Percentiles rank a stretch among this genome's conserved stretches.
Evolutionary conservation across 1,140 invertebrate genomes (phyloP).

Genomic region (Rhopalosiphum padi): DNA sequence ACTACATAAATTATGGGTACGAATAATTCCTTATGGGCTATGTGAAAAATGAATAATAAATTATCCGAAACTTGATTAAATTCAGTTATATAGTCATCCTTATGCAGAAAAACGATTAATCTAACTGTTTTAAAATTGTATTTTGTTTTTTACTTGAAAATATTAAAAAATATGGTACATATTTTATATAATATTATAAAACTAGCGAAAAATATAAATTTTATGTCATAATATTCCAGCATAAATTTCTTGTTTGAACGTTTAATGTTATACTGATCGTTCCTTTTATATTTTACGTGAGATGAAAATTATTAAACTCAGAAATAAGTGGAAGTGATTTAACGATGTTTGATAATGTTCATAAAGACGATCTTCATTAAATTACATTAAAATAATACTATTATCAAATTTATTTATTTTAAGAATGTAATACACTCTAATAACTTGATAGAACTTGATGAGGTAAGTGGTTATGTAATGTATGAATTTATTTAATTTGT

Average conservation of each 20-base stretch:
- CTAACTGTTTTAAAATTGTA: constrained; percentile 4
- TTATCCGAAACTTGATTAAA: constrained; percentile 17
- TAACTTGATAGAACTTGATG: background rate
- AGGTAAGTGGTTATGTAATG: background rate
- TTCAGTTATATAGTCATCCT: background rate
- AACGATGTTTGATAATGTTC: background rate
- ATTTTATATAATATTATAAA: background rate
- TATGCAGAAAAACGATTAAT: background rate
- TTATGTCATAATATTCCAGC: background rate
- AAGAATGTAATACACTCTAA: background rate
- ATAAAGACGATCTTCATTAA: background rate
- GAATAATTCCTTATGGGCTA: constrained; percentile 7
- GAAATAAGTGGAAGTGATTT: background rate
- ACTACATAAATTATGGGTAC: background rate
- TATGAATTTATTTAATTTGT: too few relatives aligned
- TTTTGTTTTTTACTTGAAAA: background rate
- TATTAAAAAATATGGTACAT: background rate
- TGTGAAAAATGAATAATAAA: constrained; percentile 9
- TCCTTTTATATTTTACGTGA: background rate
- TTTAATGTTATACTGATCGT: constrained; percentile 1
- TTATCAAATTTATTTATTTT: background rate
- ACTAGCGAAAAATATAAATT: background rate
- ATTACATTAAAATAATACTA: background rate
- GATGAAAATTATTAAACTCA: background rate
- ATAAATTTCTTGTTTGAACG: background rate